Evolutionary conservation across 92 coral and sea anemone genomes (phyloP), one percentile per base, ranked within the genome.

Genomic region (Porites divaricata): DNA sequence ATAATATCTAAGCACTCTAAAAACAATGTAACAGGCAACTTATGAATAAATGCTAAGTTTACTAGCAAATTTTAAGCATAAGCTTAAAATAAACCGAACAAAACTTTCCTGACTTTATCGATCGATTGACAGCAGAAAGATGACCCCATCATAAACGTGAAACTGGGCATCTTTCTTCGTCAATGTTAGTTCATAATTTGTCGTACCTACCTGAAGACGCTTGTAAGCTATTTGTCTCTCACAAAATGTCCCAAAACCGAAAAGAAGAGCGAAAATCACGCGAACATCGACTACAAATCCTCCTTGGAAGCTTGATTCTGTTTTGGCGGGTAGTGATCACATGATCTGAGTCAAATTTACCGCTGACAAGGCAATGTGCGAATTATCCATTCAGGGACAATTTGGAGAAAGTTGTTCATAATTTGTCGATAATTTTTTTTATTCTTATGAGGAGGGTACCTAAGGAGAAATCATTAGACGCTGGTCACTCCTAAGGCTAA

Each of bases 301-400:
- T 53, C 75, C 75, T 67, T 79, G 65, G 75, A 48, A 79, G 84
- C 66, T 51, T 62, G 83, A 78, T 78, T 79, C 84, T 79, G 84
- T 79, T 79, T 79, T 79, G 84, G 84, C 84, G 84, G 84, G 84
- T 66, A 66, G 52, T 66, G 84, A 79, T 79, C 84, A 79, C 84
- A 79, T 79, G 84, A 79, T 79, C 84, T 17, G 52, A 66, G n/a
- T 25, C 50, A 52, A 52, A 75, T 67, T 51, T 52, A 79, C 84
- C 84, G 84, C 84, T 79, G 84, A 79, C 81, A 25, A 57, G 15
- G 9, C 4, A 67, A 67, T 24, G 21, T 53, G 74, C 84, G 59
- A 35, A 35, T 35, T 35, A 4, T 35, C 45, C 45, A 35, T 35
- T 35, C 5, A 35, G 45, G 45, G 45, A 35, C 45, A 35, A 35